Evolutionary conservation across 2,888 invertebrate genomes (phyloP), one percentile per base, ranked within the genome.

Genomic region (Melieria crassipennis): DNA sequence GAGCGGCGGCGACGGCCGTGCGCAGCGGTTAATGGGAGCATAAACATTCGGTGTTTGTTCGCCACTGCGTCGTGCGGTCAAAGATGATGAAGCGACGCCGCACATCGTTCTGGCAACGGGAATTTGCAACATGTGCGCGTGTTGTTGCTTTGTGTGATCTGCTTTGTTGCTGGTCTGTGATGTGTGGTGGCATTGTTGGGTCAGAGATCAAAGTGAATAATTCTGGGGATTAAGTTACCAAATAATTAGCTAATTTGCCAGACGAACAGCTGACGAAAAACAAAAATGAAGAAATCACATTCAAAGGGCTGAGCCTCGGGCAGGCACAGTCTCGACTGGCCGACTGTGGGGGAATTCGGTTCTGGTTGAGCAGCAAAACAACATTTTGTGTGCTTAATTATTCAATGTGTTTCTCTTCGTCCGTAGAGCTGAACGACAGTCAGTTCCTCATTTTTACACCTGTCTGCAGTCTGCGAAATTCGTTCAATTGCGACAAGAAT

Each of bases 181-280:
- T 46, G 4, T 58, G 13, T 13, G 16, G 4, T 11, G 58, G 61
- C 13, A n/a, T 42, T 61, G 61, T 13, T 61, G 62, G 52, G 52
- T 65, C 16, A 52, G 30, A 65, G 65, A 65, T 65, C 65, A 65
- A 65, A 65, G 65, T 56, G 56, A 7, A 55, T 45, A 65, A 55
- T 52, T 7, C 43, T 11, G 7, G 30, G 55, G 46, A 65, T 56
- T 55, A 65, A 13, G 4, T 65, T 65, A 47, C 65, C 47, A 46
- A 57, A 57, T 65, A 65, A 65, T 65, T 65, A 65, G 57, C 65
- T 57, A 65, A 65, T 65, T 65, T 65, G 16, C 13, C 30, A 13
- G 55, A 9, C 52, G 43, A 1, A 52, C 4, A 5, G 16, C 55
- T 43, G 6, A 9, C 43, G 16, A 58, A 58, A 13, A 58, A 58